Evolutionary conservation across 2,888 invertebrate species (phyloP).

Genomic region (Ethmia dodecea): DNA sequence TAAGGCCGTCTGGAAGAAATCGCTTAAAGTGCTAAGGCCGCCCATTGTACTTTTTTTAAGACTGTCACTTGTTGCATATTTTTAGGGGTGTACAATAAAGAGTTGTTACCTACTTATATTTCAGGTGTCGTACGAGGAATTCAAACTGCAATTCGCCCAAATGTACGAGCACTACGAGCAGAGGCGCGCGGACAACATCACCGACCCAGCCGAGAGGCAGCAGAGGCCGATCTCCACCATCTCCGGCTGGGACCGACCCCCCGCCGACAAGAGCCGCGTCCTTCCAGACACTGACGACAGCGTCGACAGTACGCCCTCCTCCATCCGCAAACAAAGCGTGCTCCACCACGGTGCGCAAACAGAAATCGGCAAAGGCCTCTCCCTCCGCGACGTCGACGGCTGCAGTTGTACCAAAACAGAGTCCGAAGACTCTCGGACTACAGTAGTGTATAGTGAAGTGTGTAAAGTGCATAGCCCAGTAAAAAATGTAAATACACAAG

Average conservation of each 20-base stretch:
- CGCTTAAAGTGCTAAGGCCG: too few relatives aligned
- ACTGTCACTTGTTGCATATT: too few relatives aligned
- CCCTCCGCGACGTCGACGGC: slow-evolving; percentile 61
- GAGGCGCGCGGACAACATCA: slow-evolving; percentile 95
- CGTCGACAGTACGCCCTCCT: slow-evolving; percentile 24
- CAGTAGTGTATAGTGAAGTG: slow-evolving; percentile 79
- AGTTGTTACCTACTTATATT: too few relatives aligned
- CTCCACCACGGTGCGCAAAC: slow-evolving; percentile 69
- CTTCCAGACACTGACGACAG: neutral
- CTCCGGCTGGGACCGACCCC: slow-evolving; percentile 79
- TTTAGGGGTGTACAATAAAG: too few relatives aligned
- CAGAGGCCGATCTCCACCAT: slow-evolving; percentile 97
- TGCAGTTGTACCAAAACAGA: slow-evolving; percentile 46
- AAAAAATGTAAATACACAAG: slow-evolving; percentile 43
- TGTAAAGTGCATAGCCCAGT: slow-evolving; percentile 79
- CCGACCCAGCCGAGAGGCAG: slow-evolving; percentile 94
- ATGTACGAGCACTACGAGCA: slow-evolving; percentile 98
- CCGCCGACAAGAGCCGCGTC: slow-evolving; percentile 4
- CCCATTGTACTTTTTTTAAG: too few relatives aligned
- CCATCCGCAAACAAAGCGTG: slow-evolving; percentile 39
- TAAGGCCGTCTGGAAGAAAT: too few relatives aligned
- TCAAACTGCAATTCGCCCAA: slow-evolving; percentile 97
- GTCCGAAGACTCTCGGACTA: slow-evolving; percentile 22
- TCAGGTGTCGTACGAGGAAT: slow-evolving; percentile 98
- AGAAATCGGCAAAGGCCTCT: slow-evolving; percentile 63